Evolutionary conservation across 2,113 vertebrate species (phyloP).

Genomic region (Ophthalmolycus amberensis): DNA sequence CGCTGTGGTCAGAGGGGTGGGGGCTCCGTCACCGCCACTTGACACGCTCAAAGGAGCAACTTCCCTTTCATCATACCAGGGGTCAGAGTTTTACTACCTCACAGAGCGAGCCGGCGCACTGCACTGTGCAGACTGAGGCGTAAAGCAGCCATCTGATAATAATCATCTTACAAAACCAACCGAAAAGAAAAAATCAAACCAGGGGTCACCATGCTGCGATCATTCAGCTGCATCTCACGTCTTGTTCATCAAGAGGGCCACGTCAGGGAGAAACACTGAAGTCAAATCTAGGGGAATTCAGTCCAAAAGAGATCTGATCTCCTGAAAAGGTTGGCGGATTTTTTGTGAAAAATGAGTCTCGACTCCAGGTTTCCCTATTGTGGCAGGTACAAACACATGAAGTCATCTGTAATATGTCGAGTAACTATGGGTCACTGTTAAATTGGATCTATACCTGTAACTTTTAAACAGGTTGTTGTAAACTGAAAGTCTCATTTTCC

Average conservation of each 20-base stretch:
- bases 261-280: not conserved
- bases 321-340: too few relatives aligned
- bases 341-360: not conserved
- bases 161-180: constrained; percentile 55
- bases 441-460: not conserved
- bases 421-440: not conserved
- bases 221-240: not conserved
- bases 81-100: constrained; percentile 78
- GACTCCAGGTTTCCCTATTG: not conserved
- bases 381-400: not conserved
- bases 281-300: not conserved
- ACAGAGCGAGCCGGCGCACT: constrained; percentile 49
- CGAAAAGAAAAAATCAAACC: not conserved
- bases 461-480: not conserved
- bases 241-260: not conserved
- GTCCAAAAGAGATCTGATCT: too few relatives aligned
- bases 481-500: not conserved
- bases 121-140: constrained; percentile 60
- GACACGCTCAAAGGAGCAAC: constrained; percentile 81
- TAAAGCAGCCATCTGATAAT: constrained; percentile 68
- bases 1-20: constrained; percentile 72
- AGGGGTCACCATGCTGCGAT: not conserved
- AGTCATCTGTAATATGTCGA: not conserved
- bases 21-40: constrained; percentile 62
- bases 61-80: constrained; percentile 83